phyloP scores from a whole-genome alignment of 30 jellyfish, hydroid and myxozoan species.

The Mastigias papua region DNA sequence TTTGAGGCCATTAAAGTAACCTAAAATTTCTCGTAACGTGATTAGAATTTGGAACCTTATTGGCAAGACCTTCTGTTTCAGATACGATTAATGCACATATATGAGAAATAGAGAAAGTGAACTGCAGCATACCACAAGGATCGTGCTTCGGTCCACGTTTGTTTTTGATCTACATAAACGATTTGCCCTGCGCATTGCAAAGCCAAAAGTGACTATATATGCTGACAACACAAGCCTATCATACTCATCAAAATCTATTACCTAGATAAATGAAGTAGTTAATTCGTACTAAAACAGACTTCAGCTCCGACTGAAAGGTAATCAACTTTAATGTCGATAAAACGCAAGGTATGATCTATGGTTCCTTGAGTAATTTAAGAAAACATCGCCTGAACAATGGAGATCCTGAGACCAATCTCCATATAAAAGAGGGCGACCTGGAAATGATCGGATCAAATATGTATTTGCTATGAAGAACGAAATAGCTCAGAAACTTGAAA shows the following conservation, averaged over 20 bases:
- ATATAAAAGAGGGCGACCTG: constrained; percentile 18
- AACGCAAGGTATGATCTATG: neutral
- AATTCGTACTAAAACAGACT: neutral
- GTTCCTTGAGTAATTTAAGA: neutral
- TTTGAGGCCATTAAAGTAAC: too few relatives aligned
- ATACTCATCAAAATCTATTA: neutral
- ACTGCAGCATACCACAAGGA: constrained; percentile 24
- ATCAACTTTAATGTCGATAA: neutral
- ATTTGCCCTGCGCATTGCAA: neutral
- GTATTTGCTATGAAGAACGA: too few relatives aligned
- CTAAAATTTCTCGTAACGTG: too few relatives aligned
- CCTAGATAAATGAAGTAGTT: constrained; percentile 1
- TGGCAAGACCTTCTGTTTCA: too few relatives aligned
- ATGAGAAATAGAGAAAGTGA: neutral
- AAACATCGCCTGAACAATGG: constrained; percentile 18
- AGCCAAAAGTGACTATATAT: neutral
- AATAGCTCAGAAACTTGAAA: too few relatives aligned
- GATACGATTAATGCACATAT: neutral
- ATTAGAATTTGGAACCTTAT: too few relatives aligned
- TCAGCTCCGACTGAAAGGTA: neutral
- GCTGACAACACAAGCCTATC: neutral
- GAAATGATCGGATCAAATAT: neutral
- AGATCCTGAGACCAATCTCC: constrained; percentile 35
- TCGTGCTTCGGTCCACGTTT: constrained; percentile 16
- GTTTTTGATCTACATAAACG: neutral